phyloP scores from a whole-genome alignment of 2,113 vertebrate species.

The Esox niger region DNA sequence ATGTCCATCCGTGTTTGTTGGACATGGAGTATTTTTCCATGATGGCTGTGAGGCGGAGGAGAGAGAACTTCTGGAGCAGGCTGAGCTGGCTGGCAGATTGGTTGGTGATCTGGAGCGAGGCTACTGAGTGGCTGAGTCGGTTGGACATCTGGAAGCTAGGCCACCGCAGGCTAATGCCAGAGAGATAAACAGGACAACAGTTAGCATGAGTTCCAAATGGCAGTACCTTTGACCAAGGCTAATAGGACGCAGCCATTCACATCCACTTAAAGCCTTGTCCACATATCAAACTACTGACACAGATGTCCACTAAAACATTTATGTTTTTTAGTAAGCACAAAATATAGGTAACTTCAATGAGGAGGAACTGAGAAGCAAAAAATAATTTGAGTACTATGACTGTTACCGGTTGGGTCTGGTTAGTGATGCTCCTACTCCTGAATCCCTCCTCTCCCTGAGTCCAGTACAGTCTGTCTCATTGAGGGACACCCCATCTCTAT shows the following conservation, averaged over 20 bases:
- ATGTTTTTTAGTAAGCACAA: no score
- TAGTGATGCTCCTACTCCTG: slow-evolving; percentile 92
- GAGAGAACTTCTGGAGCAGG: slow-evolving; percentile 91
- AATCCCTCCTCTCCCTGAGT: slow-evolving; percentile 90
- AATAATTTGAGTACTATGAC: background rate
- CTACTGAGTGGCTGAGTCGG: slow-evolving; percentile 78
- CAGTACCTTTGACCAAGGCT: background rate
- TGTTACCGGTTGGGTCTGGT: slow-evolving; percentile 91
- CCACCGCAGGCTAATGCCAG: slow-evolving; percentile 80
- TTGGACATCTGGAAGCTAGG: slow-evolving; percentile 93
- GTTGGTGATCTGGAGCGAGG: slow-evolving; percentile 87
- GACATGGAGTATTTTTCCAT: slow-evolving; percentile 97
- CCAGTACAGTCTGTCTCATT: slow-evolving; percentile 85
- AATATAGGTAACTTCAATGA: background rate
- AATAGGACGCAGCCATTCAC: no score
- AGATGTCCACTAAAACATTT: background rate
- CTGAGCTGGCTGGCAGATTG: slow-evolving; percentile 92
- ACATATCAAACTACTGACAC: no score
- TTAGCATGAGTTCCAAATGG: no score
- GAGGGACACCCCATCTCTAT: slow-evolving; percentile 85
- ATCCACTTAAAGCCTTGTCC: background rate
- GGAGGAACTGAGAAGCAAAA: background rate
- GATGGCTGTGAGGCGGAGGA: slow-evolving; percentile 92
- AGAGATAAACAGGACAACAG: slow-evolving; percentile 26
- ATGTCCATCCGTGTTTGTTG: slow-evolving; percentile 96